A percentile compares a stretch with the other conserved stretches of the same genome.
phyloP scores from a whole-genome alignment of 2,113 vertebrate species.

The Psittacara wagleri region DNA sequence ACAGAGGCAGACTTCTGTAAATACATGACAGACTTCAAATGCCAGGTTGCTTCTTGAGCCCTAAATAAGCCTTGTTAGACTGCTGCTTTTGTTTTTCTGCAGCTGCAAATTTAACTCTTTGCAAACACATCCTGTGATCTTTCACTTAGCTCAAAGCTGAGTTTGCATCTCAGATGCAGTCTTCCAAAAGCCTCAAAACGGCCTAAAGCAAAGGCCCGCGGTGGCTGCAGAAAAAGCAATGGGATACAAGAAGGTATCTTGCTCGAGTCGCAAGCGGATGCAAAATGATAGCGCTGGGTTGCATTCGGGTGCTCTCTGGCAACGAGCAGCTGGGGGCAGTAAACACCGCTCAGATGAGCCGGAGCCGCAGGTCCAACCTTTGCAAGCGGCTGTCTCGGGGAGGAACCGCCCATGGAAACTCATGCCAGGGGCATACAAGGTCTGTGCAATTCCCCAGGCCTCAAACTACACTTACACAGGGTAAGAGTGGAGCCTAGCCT shows the following conservation, averaged over 20 bases:
- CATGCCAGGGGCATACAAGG: background rate
- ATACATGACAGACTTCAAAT: background rate
- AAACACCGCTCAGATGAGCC: background rate
- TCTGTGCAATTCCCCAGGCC: background rate
- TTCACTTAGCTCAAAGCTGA: background rate
- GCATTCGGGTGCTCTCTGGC: background rate
- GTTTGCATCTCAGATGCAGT: background rate
- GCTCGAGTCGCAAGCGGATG: fast-evolving
- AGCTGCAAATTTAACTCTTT: slow-evolving; percentile 1
- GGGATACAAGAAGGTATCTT: background rate
- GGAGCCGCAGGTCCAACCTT: background rate
- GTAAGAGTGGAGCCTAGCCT: background rate
- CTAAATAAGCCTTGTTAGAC: background rate
- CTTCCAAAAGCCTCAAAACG: background rate
- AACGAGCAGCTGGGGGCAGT: background rate
- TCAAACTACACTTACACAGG: background rate
- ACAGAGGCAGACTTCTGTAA: slow-evolving; percentile 19
- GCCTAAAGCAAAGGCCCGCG: background rate
- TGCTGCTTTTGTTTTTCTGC: background rate
- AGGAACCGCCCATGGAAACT: background rate
- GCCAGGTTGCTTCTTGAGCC: background rate
- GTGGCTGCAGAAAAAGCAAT: background rate
- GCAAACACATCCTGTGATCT: background rate
- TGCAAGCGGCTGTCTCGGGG: background rate
- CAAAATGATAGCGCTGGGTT: background rate